Evolutionary conservation across 2,888 invertebrate species (phyloP).

Genomic region (Coenonympha arcania): DNA sequence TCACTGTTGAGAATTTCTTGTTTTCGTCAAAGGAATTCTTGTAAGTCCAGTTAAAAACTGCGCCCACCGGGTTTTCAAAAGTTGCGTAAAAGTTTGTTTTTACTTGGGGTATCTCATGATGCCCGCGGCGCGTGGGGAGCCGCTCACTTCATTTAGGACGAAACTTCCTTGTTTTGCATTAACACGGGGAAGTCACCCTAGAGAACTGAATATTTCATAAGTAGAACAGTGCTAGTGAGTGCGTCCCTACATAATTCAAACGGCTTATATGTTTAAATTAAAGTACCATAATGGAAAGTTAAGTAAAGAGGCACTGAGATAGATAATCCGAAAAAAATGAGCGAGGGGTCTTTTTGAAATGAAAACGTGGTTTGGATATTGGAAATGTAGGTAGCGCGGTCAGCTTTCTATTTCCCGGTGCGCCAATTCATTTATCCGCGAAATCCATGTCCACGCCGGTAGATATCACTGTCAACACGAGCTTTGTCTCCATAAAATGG

Average conservation of each 20-base stretch:
- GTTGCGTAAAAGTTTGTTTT: constrained; percentile 56
- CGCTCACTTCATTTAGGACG: constrained; percentile 60
- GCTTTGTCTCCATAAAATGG: constrained; percentile 53
- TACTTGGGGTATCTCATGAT: constrained; percentile 38
- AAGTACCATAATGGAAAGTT: background rate
- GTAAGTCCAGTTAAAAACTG: constrained; percentile 15
- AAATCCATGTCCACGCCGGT: constrained; percentile 34
- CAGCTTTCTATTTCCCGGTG: constrained; percentile 26
- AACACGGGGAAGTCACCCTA: constrained; percentile 59
- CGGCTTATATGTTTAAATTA: constrained; percentile 19
- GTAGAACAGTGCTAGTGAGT: constrained; percentile 56
- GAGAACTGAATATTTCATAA: constrained; percentile 69
- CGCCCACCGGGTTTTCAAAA: constrained; percentile 21
- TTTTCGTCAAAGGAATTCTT: constrained; percentile 7
- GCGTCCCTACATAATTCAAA: constrained; percentile 49
- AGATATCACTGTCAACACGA: constrained; percentile 41
- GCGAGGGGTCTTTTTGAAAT: constrained; percentile 6
- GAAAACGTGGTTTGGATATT: constrained; percentile 5
- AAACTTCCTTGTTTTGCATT: constrained; percentile 71
- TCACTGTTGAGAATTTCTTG: no score
- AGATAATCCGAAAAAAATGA: constrained; percentile 10
- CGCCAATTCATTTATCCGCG: constrained; percentile 52
- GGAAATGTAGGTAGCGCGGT: constrained; percentile 3
- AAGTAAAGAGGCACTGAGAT: background rate
- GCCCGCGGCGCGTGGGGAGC: constrained; percentile 35